A percentile compares a stretch with the other conserved stretches of the same genome.
phyloP scores from a whole-genome alignment of 2,888 invertebrate species.

The Dolomedes plantarius region DNA sequence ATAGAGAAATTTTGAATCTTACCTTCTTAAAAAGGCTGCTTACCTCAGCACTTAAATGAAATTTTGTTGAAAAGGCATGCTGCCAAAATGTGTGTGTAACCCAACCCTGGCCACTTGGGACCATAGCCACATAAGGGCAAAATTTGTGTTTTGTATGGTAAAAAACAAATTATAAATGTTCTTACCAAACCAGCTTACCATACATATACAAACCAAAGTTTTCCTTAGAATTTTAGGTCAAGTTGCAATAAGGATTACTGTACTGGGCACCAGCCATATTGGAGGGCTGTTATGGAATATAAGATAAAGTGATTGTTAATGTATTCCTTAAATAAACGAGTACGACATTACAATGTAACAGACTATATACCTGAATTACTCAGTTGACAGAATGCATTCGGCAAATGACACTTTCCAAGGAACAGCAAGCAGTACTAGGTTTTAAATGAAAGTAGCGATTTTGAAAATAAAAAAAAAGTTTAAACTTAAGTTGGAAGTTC shows the following conservation, averaged over 20 bases:
- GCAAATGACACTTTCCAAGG: not conserved
- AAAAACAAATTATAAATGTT: conserved; percentile 70
- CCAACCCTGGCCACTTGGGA: conserved; percentile 44
- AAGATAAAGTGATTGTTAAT: conserved; percentile 75
- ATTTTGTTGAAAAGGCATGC: conserved; percentile 2
- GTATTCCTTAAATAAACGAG: conserved; percentile 63
- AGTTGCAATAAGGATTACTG: conserved; percentile 55
- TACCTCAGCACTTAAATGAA: conserved; percentile 46
- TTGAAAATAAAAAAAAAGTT: too few relatives aligned
- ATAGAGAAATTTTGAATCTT: not conserved
- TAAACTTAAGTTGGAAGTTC: too few relatives aligned
- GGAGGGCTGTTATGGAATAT: conserved; percentile 77
- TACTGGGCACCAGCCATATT: conserved; percentile 62
- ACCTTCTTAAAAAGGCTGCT: conserved; percentile 41
- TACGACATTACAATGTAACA: conserved; percentile 49
- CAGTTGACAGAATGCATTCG: not conserved
- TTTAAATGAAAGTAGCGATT: too few relatives aligned
- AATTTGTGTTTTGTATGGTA: conserved; percentile 59
- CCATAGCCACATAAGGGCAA: conserved; percentile 29
- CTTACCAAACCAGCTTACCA: conserved; percentile 72
- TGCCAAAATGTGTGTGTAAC: conserved; percentile 13
- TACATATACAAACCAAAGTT: conserved; percentile 71
- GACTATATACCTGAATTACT: conserved; percentile 38
- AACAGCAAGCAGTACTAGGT: not conserved
- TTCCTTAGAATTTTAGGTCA: conserved; percentile 70